Evolutionary conservation across 2,113 vertebrate genomes (phyloP).

Genomic region (Phocoena phocoena): DNA sequence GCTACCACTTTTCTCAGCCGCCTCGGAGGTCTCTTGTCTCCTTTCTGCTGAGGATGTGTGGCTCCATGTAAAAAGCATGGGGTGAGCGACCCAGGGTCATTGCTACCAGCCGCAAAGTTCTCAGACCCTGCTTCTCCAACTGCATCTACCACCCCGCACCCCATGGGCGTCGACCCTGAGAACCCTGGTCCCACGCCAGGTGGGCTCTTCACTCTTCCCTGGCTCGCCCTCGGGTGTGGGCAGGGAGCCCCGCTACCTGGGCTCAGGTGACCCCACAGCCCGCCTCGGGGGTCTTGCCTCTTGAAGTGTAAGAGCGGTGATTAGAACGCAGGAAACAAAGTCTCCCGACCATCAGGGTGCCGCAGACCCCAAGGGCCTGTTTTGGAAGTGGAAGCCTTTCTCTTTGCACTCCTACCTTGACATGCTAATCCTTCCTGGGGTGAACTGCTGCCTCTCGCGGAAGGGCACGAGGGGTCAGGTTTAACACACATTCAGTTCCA

Average conservation of each 20-base stretch:
- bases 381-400: not conserved
- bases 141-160: not conserved
- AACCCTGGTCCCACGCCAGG: not conserved
- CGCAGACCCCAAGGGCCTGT: not conserved
- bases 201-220: rapidly evolving
- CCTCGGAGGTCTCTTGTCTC: not conserved
- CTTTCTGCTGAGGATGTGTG: not conserved
- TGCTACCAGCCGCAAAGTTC: not conserved
- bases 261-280: not conserved
- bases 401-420: not conserved
- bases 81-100: rapidly evolving
- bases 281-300: not conserved
- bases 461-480: not conserved
- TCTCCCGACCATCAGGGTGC: rapidly evolving
- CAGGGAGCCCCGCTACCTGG: too few species aligned
- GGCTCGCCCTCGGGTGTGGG: not conserved
- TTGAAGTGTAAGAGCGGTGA: rapidly evolving
- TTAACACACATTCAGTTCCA: rapidly evolving
- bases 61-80: not conserved
- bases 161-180: too few species aligned
- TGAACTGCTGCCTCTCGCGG: not conserved
- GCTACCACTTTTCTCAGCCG: not conserved
- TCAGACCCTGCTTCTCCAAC: not conserved
- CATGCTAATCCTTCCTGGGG: not conserved
- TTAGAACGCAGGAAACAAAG: not conserved